Conservation (phyloP, 2,797 vertebrate genomes). For the Fistularia commersonii region DNA sequence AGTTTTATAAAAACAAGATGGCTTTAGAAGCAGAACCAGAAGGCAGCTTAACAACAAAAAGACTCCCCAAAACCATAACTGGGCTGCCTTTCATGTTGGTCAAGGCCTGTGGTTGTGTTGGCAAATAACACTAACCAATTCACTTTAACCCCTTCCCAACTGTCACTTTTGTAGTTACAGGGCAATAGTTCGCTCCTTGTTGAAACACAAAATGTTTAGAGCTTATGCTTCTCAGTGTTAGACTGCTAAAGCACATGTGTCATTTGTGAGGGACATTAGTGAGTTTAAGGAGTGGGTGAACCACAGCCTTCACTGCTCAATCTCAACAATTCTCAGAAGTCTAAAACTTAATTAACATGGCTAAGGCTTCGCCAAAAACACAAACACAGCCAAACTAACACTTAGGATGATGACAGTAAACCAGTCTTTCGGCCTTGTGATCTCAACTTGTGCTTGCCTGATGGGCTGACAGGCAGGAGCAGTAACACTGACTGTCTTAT, state of each 20-base stretch:
- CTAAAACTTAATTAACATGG: slow-evolving; percentile 13
- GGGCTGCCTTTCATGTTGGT: slow-evolving; percentile 31
- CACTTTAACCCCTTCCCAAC: slow-evolving; percentile 24
- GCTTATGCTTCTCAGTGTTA: slow-evolving; percentile 24
- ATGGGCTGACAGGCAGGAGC: slow-evolving; percentile 48
- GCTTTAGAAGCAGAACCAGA: slow-evolving; percentile 45
- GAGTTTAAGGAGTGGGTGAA: slow-evolving; percentile 31
- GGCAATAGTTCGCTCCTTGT: slow-evolving; percentile 41
- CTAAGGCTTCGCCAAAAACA: slow-evolving; percentile 12
- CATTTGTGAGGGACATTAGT: slow-evolving; percentile 14
- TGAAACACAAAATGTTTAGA: slow-evolving; percentile 35
- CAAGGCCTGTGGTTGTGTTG: slow-evolving; percentile 35
- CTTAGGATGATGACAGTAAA: slow-evolving; percentile 21
- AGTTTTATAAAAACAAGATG: slow-evolving; percentile 64
- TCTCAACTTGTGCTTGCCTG: slow-evolving; percentile 30
- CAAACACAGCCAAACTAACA: slow-evolving; percentile 1
- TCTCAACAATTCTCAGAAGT: slow-evolving; percentile 36
- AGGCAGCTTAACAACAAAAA: slow-evolving; percentile 38
- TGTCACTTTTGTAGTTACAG: slow-evolving; percentile 6
- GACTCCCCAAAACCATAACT: slow-evolving; percentile 12
- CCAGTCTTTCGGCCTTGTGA: slow-evolving; percentile 23
- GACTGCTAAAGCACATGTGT: slow-evolving; percentile 18
- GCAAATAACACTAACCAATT: slow-evolving; percentile 28
- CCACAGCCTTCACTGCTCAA: slow-evolving; percentile 37
- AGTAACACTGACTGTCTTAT: slow-evolving; percentile 58